phyloP scores from a whole-genome alignment of 1,140 invertebrate species.

The Parasteatoda tepidariorum region DNA sequence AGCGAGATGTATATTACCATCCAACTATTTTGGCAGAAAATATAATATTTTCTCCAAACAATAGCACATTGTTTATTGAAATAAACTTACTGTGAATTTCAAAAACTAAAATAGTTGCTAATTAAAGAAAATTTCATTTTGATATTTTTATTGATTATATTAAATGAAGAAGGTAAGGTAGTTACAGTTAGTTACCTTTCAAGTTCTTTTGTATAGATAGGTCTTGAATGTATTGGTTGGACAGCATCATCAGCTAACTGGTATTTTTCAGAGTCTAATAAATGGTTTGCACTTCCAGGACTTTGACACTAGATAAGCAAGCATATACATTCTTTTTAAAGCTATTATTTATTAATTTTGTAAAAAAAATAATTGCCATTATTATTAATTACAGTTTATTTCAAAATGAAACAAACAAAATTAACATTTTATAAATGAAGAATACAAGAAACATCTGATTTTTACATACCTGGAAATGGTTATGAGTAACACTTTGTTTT shows the following conservation, averaged over 20 bases:
- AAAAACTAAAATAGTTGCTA: too few species aligned
- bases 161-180: too few species aligned
- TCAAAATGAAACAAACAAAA: background rate
- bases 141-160: too few species aligned
- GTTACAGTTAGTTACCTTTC: conserved; percentile 76
- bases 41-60: too few species aligned
- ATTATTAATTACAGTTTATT: background rate
- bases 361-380: too few species aligned
- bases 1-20: too few species aligned
- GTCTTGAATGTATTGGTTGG: conserved; percentile 75
- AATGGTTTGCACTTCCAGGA: conserved; percentile 58
- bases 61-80: too few species aligned
- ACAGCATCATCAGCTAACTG: conserved; percentile 90
- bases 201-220: conserved; percentile 78
- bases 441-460: background rate
- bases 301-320: conserved; percentile 59
- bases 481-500: conserved; percentile 71
- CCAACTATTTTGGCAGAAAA: too few species aligned
- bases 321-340: background rate
- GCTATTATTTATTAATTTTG: conserved; percentile 6
- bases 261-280: conserved; percentile 80
- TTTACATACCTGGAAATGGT: conserved; percentile 71
- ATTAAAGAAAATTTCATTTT: too few species aligned
- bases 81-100: too few species aligned
- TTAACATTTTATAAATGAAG: background rate